A percentile compares a stretch with the other conserved stretches of the same genome.
Evolutionary conservation across 2,888 invertebrate genomes (phyloP).

Genomic region (Chaetogeoica ovagalla): DNA sequence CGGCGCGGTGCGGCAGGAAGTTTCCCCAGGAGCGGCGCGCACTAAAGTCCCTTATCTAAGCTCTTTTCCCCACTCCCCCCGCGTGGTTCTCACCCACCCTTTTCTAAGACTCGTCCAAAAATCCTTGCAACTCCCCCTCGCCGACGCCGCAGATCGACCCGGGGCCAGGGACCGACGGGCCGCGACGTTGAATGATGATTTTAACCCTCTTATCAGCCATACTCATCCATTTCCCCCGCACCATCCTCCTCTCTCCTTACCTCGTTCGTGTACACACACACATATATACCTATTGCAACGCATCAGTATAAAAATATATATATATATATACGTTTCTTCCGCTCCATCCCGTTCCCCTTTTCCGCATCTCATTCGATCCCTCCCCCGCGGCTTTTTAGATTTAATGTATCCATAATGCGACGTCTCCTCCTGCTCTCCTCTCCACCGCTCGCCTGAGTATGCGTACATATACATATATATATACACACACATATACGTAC

Average conservation of each 20-base stretch:
- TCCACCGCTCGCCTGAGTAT: background rate
- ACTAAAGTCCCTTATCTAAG: conserved; percentile 52
- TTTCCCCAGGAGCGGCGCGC: background rate
- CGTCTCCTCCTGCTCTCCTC: background rate
- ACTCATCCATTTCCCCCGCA: conserved; percentile 40
- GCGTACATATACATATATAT: conserved; percentile 1
- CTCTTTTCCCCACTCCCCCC: conserved; percentile 11
- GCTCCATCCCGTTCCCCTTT: no score
- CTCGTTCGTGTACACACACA: background rate
- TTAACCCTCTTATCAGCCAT: conserved; percentile 52
- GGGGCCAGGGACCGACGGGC: conserved; percentile 14
- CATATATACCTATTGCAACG: background rate
- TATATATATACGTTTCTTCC: no score
- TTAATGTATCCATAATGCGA: conserved; percentile 53
- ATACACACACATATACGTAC: background rate
- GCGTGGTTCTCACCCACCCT: background rate
- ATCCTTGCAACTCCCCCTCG: conserved; percentile 4
- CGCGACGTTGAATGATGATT: conserved; percentile 52
- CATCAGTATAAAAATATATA: no score
- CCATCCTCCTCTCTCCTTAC: no score
- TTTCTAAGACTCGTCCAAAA: conserved; percentile 44
- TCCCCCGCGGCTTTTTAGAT: conserved; percentile 45
- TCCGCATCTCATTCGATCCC: background rate
- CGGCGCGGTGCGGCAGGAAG: background rate
- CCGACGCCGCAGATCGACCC: background rate